Conservation (phyloP, 2,113 vertebrate genomes). For the Osmerus mordax region DNA sequence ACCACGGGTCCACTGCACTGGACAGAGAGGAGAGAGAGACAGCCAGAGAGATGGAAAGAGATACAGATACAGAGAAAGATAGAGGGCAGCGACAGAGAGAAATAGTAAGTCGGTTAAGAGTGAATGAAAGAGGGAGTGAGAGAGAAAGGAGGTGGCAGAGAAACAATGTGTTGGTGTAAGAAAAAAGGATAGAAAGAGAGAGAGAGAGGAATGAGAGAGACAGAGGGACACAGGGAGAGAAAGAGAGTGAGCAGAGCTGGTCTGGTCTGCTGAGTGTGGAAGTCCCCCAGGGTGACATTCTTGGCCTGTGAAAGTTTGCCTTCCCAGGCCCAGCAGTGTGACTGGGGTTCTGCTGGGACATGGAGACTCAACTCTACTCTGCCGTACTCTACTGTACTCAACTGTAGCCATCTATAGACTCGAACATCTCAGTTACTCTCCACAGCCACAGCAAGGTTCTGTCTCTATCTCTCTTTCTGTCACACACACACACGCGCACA, state of each 20-base stretch:
- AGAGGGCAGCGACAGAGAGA: constrained; percentile 5
- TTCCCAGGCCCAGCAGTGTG: constrained; percentile 56
- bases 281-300: constrained; percentile 46
- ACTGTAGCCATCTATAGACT: not conserved
- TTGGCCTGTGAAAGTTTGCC: constrained; percentile 45
- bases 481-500: too few species aligned
- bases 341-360: constrained; percentile 54
- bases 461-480: too few species aligned
- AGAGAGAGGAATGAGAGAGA: constrained; percentile 31
- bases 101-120: too few species aligned
- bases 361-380: too few species aligned
- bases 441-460: too few species aligned
- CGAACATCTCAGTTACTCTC: too few species aligned
- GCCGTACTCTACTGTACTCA: too few species aligned
- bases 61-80: not conserved
- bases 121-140: not conserved
- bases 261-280: constrained; percentile 28
- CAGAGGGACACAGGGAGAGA: constrained; percentile 18
- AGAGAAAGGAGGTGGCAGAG: not conserved
- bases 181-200: constrained; percentile 9
- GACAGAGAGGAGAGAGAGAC: not conserved
- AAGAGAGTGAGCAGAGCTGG: constrained; percentile 17
- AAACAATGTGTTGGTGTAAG: not conserved
- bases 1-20: constrained; percentile 12
- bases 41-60: not conserved